Conservation (phyloP, 2,113 vertebrate species). For the Morone chrysops region DNA sequence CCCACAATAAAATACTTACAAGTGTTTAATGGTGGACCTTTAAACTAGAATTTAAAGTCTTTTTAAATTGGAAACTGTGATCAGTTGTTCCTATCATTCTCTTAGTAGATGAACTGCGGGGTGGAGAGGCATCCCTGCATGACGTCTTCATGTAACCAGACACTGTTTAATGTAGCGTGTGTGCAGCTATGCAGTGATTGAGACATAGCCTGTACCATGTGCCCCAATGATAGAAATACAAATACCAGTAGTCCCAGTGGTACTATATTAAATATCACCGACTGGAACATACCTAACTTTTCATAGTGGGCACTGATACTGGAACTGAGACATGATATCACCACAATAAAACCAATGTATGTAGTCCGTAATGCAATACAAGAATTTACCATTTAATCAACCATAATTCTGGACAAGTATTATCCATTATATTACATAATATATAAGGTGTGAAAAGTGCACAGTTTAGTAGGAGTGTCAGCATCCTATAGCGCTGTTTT, state of each 20-base stretch:
- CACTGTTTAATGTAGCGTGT: constrained; percentile 57
- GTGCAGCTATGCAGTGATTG: constrained; percentile 64
- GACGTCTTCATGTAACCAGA: constrained; percentile 61
- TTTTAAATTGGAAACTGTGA: constrained; percentile 17
- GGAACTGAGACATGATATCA: constrained; percentile 52
- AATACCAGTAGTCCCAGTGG: constrained; percentile 62
- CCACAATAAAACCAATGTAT: constrained; percentile 51
- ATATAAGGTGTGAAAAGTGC: not conserved
- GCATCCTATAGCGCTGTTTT: not conserved
- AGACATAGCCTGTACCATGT: constrained; percentile 44
- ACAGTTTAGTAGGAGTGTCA: not conserved
- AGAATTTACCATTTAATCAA: not conserved
- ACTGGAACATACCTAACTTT: constrained; percentile 66
- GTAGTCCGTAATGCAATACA: constrained; percentile 6
- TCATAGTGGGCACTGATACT: constrained; percentile 61
- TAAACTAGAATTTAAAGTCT: constrained; percentile 11
- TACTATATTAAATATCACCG: constrained; percentile 76
- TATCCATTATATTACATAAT: not conserved
- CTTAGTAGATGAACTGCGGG: constrained; percentile 31
- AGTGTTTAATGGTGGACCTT: not conserved
- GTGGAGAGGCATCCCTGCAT: constrained; percentile 39
- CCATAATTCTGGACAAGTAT: not conserved
- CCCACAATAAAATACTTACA: not conserved
- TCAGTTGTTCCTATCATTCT: constrained; percentile 45
- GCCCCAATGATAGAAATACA: constrained; percentile 59